Evolutionary conservation across 2,888 invertebrate genomes (phyloP).

Genomic region (Euplagia quadripunctaria): DNA sequence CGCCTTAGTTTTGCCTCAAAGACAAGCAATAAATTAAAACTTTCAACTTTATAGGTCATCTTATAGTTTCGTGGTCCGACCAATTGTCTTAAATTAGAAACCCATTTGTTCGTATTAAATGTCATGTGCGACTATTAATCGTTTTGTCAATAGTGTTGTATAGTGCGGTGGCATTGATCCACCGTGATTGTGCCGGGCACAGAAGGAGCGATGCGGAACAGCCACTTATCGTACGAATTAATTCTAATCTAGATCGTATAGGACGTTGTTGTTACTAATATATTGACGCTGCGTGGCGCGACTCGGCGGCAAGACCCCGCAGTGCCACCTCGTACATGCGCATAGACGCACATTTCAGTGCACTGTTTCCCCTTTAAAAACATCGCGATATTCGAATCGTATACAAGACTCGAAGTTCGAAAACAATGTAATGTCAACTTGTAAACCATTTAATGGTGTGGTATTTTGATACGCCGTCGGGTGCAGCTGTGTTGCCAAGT

Average conservation of each 20-base stretch:
- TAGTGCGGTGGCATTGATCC: conserved; percentile 49
- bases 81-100: conserved; percentile 81
- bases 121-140: conserved; percentile 67
- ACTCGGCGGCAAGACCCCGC: conserved; percentile 40
- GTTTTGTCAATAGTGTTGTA: conserved; percentile 59
- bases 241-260: conserved; percentile 58
- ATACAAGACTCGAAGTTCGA: conserved; percentile 51
- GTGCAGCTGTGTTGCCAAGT: neutral
- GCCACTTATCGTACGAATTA: conserved; percentile 50
- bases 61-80: conserved; percentile 63
- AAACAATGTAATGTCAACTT: conserved; percentile 58
- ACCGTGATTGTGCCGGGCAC: conserved; percentile 45
- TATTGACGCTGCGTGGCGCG: conserved; percentile 36
- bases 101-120: conserved; percentile 76
- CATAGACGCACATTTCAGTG: conserved; percentile 68
- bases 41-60: conserved; percentile 52
- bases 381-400: conserved; percentile 62
- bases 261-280: conserved; percentile 47
- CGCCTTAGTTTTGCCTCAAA: neutral
- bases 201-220: conserved; percentile 50
- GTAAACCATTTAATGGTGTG: conserved; percentile 54
- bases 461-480: conserved; percentile 49
- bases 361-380: conserved; percentile 60
- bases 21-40: conserved; percentile 55
- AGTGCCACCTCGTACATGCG: conserved; percentile 66